Evolutionary conservation across 2,797 vertebrate species (phyloP), one percentile per base, ranked within the genome.

Genomic region (Sebastes trivittatus): DNA sequence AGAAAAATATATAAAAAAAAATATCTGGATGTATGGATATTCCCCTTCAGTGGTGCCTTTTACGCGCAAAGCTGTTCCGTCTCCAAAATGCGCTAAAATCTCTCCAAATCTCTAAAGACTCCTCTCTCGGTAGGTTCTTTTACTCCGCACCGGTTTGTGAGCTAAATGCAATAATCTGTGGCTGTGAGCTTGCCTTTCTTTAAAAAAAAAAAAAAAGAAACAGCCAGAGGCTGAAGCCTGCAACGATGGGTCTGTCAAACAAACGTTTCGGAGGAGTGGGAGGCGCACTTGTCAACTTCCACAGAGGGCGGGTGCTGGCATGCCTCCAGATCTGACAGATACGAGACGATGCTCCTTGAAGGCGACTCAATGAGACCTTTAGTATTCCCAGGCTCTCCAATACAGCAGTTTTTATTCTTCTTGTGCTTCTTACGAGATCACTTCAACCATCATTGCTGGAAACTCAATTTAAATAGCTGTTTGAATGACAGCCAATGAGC

Each of bases 141-240:
- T 89, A 89, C 92, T 16, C 92, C 93, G 94, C 96, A 93, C 96
- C 38, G 95, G 95, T 94, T 95, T 78, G 95, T 92, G 95, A 96
- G 96, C 96, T 95, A 95, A 97, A 96, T 97, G 96, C 94, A 94
- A 42, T 94, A 88, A 95, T 91, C 93, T 95, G 90, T 81, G 95
- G 95, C 96, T 96, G 89, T 90, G 94, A 94, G 95, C 95, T 96
- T 94, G 94, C 93, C 96, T 97, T 96, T 96, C 95, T 42, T 42
- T 38, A 6, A 6, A 42, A 42, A 42, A 42, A 38, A 42, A 38
- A 97, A 65, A 92, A 97, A 38, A 92, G 86, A 97, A 97, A 97
- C 94, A 94, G 96, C 94, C 96, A 87, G 90, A 94, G 92, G 93
- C 93, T 42, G 88, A 93, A 94, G 91, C 94, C 94, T 91, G 27